A percentile compares a stretch with the other conserved stretches of the same genome.
These are phyloP conservation scores for Nebria brevicollis DNA, from an alignment of 2,888 invertebrate species.

Conservation along the genomic window DNA sequence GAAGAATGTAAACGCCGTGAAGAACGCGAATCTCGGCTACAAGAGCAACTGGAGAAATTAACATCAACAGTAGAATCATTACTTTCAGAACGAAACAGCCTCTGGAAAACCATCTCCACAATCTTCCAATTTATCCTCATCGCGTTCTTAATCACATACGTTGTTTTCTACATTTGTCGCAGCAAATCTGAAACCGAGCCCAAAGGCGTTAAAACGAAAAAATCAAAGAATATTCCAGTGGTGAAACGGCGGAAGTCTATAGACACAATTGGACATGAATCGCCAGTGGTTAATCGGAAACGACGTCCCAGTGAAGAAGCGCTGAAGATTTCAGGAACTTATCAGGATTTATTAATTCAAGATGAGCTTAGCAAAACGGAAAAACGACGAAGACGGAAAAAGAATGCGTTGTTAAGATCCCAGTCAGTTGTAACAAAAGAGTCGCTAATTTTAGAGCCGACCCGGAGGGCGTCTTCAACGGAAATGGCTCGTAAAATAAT, in stretches of 20 bases:
- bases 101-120: constrained; percentile 65
- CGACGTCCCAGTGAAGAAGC: constrained; percentile 81
- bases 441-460: constrained; percentile 8
- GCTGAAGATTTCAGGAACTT: constrained; percentile 68
- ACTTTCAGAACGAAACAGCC: constrained; percentile 72
- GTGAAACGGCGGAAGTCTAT: constrained; percentile 70
- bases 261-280: constrained; percentile 70
- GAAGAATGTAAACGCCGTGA: constrained; percentile 82
- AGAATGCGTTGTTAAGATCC: constrained; percentile 42
- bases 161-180: constrained; percentile 66
- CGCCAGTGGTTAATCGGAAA: constrained; percentile 68
- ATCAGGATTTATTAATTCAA: constrained; percentile 68
- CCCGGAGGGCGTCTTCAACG: constrained; percentile 30
- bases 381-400: constrained; percentile 57
- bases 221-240: constrained; percentile 28
- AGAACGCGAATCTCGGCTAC: constrained; percentile 70
- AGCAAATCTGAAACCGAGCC: constrained; percentile 57
- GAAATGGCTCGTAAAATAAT: constrained; percentile 26
- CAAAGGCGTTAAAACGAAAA: constrained; percentile 9
- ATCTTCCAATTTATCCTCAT: constrained; percentile 66
- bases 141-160: constrained; percentile 65
- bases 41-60: constrained; percentile 73
- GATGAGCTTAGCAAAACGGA: constrained; percentile 61
- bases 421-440: constrained; percentile 33
- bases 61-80: constrained; percentile 70